phyloP scores from a whole-genome alignment of 2,888 invertebrate species.

The Macaria liturata region DNA sequence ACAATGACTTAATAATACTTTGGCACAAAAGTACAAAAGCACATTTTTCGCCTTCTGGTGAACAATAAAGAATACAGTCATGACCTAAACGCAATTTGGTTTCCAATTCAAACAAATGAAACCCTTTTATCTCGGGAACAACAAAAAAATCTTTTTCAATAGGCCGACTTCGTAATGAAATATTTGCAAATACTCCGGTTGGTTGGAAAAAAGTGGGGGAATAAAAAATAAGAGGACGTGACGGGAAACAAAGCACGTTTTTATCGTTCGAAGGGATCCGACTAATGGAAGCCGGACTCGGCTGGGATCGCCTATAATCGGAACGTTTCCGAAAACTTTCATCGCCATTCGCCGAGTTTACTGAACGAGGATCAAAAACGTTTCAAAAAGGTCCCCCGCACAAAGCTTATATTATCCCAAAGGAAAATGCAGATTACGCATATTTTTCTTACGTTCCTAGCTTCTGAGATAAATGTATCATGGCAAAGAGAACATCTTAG shows the following conservation, averaged over 20 bases:
- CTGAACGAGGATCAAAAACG: constrained; percentile 34
- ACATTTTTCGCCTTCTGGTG: constrained; percentile 44
- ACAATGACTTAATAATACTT: constrained; percentile 42
- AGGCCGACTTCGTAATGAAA: constrained; percentile 64
- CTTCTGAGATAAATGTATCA: no score
- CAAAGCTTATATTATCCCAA: constrained; percentile 20
- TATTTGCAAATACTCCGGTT: constrained; percentile 65
- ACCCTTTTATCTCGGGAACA: constrained; percentile 59
- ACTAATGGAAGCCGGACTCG: constrained; percentile 63
- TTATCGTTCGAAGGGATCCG: constrained; percentile 71
- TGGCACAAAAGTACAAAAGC: constrained; percentile 36
- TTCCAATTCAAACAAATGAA: constrained; percentile 62
- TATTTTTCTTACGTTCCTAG: constrained; percentile 10
- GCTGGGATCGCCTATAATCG: constrained; percentile 48
- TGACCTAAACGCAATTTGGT: constrained; percentile 58
- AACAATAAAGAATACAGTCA: constrained; percentile 55
- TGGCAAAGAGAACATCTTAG: no score
- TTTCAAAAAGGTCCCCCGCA: constrained; percentile 19
- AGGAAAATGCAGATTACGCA: constrained; percentile 23
- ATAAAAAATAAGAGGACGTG: constrained; percentile 74
- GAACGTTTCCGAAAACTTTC: constrained; percentile 43
- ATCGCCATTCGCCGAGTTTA: constrained; percentile 26
- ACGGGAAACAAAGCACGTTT: constrained; percentile 74
- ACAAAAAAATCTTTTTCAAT: constrained; percentile 61
- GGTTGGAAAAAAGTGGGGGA: constrained; percentile 57